Conservation (phyloP, 30 jellyfish, hydroid and myxozoan genomes). For the Calvadosia cruxmelitensis region DNA sequence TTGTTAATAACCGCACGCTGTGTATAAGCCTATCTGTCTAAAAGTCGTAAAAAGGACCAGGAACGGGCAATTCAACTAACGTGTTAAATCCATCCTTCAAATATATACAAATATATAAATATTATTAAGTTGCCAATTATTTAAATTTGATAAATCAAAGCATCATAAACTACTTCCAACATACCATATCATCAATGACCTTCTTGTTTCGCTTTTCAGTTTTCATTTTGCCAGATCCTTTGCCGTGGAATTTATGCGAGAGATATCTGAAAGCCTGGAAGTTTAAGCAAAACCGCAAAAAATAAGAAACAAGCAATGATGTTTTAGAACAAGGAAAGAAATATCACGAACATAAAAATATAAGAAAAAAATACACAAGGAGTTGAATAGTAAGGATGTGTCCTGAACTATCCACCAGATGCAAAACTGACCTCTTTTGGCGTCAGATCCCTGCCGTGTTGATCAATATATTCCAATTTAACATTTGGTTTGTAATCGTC, state of each 20-base stretch:
- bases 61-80: no score
- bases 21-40: no score
- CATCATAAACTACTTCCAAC: no score
- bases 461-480: conserved; percentile 84
- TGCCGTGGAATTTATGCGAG: conserved; percentile 96
- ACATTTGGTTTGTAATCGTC: conserved; percentile 74
- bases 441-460: conserved; percentile 61
- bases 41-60: no score
- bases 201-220: conserved; percentile 89
- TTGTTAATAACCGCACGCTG: no score
- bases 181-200: conserved; percentile 66
- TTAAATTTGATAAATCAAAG: no score
- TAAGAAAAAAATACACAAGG: no score
- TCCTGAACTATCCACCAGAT: no score
- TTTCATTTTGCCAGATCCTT: conserved; percentile 96
- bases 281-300: background rate
- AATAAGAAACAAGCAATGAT: background rate
- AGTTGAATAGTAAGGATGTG: no score
- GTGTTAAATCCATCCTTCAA: no score
- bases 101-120: no score
- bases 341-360: background rate
- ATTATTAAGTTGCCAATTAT: no score
- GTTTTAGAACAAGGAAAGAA: background rate
- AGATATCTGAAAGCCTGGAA: conserved; percentile 83
- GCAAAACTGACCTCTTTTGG: conserved; percentile 67